A percentile compares a stretch with the other conserved stretches of the same genome.
These are phyloP conservation scores for Cynopterus brachyotis DNA, from an alignment of 2,113 vertebrate species.

Conservation along the genomic window DNA sequence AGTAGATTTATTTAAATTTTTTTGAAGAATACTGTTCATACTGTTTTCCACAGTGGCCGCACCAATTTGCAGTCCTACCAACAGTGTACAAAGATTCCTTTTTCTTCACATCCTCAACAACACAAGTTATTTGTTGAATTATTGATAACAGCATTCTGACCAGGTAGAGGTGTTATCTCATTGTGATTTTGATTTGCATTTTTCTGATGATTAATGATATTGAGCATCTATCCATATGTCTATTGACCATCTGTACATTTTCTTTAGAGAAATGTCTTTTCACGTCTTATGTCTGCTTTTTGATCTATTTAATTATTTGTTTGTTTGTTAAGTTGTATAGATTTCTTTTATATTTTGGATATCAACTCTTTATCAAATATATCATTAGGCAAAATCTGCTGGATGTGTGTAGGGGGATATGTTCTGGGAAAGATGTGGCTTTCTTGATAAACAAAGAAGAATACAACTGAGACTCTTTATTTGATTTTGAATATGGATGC, in stretches of 20 bases:
- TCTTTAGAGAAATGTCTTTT: neutral
- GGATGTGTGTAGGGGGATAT: neutral
- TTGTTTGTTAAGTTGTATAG: neutral
- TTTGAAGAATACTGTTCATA: neutral
- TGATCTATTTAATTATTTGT: neutral
- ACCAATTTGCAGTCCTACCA: neutral
- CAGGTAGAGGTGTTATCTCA: neutral
- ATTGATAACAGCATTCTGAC: neutral
- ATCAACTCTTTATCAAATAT: neutral
- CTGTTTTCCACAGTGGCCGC: neutral
- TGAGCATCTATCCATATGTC: too few relatives aligned
- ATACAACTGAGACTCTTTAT: neutral
- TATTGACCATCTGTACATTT: neutral
- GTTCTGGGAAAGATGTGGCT: neutral
- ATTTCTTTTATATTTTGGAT: neutral
- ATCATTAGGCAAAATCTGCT: neutral
- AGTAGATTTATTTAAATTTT: neutral
- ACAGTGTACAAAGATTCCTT: neutral
- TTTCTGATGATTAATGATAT: neutral
- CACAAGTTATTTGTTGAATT: neutral
- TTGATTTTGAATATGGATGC: neutral
- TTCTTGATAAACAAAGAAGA: neutral
- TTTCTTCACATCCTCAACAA: neutral
- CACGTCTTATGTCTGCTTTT: neutral
- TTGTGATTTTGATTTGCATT: neutral